A percentile compares a stretch with the other conserved stretches of the same genome.
phyloP scores from a whole-genome alignment of 2,797 vertebrate genomes.

The Loriculus beryllinus region DNA sequence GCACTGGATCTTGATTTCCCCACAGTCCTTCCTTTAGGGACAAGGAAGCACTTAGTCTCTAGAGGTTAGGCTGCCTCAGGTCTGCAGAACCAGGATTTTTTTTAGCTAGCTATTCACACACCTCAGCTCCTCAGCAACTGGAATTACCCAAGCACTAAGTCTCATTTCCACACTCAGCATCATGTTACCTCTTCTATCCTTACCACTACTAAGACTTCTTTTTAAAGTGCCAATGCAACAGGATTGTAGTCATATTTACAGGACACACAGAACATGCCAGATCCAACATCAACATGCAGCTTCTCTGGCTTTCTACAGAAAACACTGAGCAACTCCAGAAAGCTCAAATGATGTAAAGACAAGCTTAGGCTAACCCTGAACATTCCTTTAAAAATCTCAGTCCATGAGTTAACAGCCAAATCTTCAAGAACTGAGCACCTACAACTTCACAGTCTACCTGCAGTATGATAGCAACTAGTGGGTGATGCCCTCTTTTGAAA shows the following conservation, averaged over 20 bases:
- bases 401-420: neutral
- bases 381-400: neutral
- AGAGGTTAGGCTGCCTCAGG: fast-evolving
- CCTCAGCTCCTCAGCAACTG: neutral
- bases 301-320: neutral
- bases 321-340: neutral
- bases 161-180: neutral
- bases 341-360: neutral
- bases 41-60: neutral
- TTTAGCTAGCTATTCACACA: neutral
- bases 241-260: neutral
- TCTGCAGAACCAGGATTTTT: neutral
- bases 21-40: neutral
- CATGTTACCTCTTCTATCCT: neutral
- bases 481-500: neutral
- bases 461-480: neutral
- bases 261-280: neutral
- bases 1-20: neutral
- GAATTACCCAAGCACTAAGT: neutral
- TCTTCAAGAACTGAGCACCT: neutral
- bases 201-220: neutral
- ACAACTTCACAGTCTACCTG: neutral
- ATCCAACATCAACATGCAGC: neutral
- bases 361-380: neutral
- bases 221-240: neutral